These are phyloP conservation scores for Andrena flavipes DNA, from an alignment of 2,888 invertebrate species.

Conservation along the genomic window DNA sequence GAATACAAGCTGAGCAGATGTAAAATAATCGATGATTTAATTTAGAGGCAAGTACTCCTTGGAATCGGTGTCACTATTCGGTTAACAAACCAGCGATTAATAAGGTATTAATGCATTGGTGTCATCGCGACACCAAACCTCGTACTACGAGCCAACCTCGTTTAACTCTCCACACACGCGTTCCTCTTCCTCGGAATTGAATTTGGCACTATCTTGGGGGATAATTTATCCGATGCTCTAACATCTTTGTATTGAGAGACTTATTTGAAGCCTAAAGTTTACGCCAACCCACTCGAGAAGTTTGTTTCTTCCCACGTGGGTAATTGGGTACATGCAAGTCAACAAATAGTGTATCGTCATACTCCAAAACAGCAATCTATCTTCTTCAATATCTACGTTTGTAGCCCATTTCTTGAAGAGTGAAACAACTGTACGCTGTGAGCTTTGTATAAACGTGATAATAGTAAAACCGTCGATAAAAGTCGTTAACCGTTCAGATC, in stretches of 20 bases:
- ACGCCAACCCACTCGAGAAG: neutral
- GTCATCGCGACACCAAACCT: conserved; percentile 28
- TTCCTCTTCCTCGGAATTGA: conserved; percentile 40
- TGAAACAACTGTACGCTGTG: too few relatives aligned
- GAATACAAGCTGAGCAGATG: neutral
- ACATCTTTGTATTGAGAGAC: conserved; percentile 5
- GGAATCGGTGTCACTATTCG: neutral
- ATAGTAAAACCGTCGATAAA: too few relatives aligned
- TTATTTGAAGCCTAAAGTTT: conserved; percentile 1
- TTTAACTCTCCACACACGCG: conserved; percentile 40
- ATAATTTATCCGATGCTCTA: conserved; percentile 24
- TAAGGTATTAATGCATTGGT: conserved; percentile 49
- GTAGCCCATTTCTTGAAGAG: too few relatives aligned
- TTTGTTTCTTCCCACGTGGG: too few relatives aligned
- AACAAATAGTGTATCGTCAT: neutral
- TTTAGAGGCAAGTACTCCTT: neutral
- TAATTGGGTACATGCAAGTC: neutral
- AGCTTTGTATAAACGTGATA: too few relatives aligned
- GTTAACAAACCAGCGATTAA: conserved; percentile 43
- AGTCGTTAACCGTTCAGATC: too few relatives aligned
- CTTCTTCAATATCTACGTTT: too few relatives aligned
- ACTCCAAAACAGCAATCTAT: too few relatives aligned
- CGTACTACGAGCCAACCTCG: conserved; percentile 31
- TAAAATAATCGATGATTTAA: neutral
- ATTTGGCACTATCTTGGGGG: conserved; percentile 52